Evolutionary conservation across 2,797 vertebrate genomes (phyloP), one percentile per base, ranked within the genome.

Genomic region (Pangasius macronema): DNA sequence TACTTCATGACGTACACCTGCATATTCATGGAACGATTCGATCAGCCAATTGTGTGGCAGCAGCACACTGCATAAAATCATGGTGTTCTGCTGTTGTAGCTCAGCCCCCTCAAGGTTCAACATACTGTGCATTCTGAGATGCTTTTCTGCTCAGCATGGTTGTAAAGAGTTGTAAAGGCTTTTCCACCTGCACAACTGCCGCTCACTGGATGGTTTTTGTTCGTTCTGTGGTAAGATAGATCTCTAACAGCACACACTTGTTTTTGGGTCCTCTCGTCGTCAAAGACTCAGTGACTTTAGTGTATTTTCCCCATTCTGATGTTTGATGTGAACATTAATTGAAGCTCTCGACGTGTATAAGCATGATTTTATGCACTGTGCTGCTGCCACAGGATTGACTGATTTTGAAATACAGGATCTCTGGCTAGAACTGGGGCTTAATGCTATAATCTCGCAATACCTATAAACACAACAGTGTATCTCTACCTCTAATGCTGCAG

Each of bases 351-450:
- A 11, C 1, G 7, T 5, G 22, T 46, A 46, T 27, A 22, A 73
- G 36, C 70, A 33, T 30, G n/a, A 33, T 53, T 33, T 77, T 16
- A 20, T 30, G 14, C 46, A 33, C 6, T 77, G 75, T 2, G 6
- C 49, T 77, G 75, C 49, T 51, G 49, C 75, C 49, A 77, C n/a
- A 9, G 27, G 46, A 77, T 77, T 77, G 75, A 30, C 75, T 53
- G 5, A 51, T 76, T n/a, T 49, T 49, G 27, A 76, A 76, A 76
- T 30, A 18, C 46, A 76, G 46, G 27, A 51, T 76, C 46, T 76
- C 24, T 76, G 14, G 73, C 5, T 30, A n/a, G 27, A 76, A 51
- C 51, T 51, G 51, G 24, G 73, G 73, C 73, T 51, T 76, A 30
- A 51, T 51, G 14, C 42, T 49, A n/a, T 27, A 49, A 77, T 77